These are phyloP conservation scores for Sula dactylatra DNA, from an alignment of 2,113 vertebrate genomes.

Conservation along the genomic window DNA sequence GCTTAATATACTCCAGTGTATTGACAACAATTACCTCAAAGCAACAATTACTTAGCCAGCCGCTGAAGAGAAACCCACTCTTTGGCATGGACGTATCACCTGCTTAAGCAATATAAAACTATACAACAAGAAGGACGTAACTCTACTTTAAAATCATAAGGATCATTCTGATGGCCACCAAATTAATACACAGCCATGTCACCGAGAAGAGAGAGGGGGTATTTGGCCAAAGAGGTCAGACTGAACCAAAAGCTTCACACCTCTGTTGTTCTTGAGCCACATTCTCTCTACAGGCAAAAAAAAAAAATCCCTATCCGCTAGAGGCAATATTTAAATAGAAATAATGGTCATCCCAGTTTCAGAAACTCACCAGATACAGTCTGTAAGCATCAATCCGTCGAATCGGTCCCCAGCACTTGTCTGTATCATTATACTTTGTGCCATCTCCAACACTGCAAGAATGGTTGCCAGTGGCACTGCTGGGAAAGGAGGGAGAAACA, in stretches of 20 bases:
- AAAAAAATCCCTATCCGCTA: background rate
- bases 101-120: background rate
- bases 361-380: conserved; percentile 90
- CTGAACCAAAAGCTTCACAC: background rate
- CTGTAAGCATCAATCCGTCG: conserved; percentile 89
- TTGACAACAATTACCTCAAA: conserved; percentile 2
- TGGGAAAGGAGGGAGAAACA: conserved; percentile 47
- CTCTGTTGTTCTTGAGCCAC: background rate
- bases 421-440: conserved; percentile 88
- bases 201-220: background rate
- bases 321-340: background rate
- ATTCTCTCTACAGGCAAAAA: background rate
- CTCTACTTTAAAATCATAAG: background rate
- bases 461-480: conserved; percentile 78
- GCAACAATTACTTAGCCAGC: background rate
- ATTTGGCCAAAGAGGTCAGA: background rate
- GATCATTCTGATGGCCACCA: background rate
- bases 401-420: conserved; percentile 91
- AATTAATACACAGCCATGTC: background rate
- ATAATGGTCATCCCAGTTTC: background rate
- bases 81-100: background rate
- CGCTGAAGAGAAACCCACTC: background rate
- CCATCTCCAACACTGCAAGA: conserved; percentile 83
- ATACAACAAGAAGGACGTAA: background rate
- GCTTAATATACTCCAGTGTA: background rate